phyloP scores from a whole-genome alignment of 2,888 invertebrate genomes.

The Clitarchus hookeri region DNA sequence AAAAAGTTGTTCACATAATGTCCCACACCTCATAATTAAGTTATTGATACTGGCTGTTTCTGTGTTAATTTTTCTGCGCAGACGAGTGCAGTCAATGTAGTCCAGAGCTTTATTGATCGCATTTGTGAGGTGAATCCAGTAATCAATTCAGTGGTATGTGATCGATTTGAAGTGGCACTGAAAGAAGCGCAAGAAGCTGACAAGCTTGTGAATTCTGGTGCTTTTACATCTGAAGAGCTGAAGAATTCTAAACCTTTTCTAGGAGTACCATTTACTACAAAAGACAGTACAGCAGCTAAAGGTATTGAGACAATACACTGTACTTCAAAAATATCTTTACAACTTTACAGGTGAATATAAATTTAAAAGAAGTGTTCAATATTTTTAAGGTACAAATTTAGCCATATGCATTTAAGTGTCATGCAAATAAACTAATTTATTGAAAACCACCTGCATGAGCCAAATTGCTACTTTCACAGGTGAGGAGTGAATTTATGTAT shows the following conservation, averaged over 20 bases:
- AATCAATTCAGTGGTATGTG: constrained; percentile 82
- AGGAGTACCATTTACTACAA: constrained; percentile 91
- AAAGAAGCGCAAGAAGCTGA: constrained; percentile 78
- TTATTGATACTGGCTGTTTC: not conserved
- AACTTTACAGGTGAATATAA: too few species aligned
- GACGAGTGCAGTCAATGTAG: constrained; percentile 70
- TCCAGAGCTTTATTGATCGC: constrained; percentile 74
- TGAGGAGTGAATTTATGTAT: too few species aligned
- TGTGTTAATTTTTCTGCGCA: constrained; percentile 44
- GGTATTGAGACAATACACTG: constrained; percentile 63
- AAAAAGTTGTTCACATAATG: too few species aligned
- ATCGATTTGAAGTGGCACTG: constrained; percentile 77
- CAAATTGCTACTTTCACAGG: too few species aligned
- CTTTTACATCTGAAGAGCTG: constrained; percentile 66
- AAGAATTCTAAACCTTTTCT: constrained; percentile 74
- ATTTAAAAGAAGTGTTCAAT: too few species aligned
- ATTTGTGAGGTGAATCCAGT: constrained; percentile 75
- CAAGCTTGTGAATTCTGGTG: constrained; percentile 62
- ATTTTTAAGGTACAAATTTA: too few species aligned
- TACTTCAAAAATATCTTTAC: too few species aligned
- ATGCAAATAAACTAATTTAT: too few species aligned
- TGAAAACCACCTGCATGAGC: too few species aligned
- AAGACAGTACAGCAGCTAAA: constrained; percentile 81
- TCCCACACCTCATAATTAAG: too few species aligned
- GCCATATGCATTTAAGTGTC: too few species aligned